Conservation (phyloP, 2,113 vertebrate genomes). For the Rhinolophus ferrumequinum region DNA sequence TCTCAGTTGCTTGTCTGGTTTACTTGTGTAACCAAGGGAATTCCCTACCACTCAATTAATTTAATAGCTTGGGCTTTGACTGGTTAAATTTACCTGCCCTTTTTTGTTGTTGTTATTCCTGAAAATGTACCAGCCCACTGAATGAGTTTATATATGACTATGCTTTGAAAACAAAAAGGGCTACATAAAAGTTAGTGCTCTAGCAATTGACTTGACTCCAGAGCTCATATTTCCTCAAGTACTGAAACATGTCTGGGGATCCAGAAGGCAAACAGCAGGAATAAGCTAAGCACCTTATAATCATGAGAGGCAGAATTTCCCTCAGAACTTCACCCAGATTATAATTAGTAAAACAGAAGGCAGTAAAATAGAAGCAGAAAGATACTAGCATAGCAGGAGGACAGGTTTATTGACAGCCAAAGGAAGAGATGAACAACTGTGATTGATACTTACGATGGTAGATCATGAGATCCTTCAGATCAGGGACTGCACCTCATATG, state of each 20-base stretch:
- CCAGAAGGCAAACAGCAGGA: not conserved
- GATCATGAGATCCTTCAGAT: not conserved
- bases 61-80: not conserved
- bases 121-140: not conserved
- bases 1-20: not conserved
- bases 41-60: not conserved
- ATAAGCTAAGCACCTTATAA: not conserved
- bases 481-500: not conserved
- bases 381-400: not conserved
- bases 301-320: not conserved
- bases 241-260: not conserved
- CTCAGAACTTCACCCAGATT: not conserved
- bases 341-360: not conserved
- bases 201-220: not conserved
- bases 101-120: not conserved
- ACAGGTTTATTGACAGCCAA: not conserved
- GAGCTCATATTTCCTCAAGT: not conserved
- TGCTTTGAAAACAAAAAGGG: slow-evolving; percentile 36
- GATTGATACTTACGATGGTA: not conserved
- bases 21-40: not conserved
- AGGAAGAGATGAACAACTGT: not conserved
- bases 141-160: not conserved
- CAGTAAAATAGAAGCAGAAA: not conserved
- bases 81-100: not conserved
- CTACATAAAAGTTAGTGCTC: not conserved